These are phyloP conservation scores for Temnothorax nylanderi DNA, from an alignment of 1,140 invertebrate genomes.

Conservation along the genomic window DNA sequence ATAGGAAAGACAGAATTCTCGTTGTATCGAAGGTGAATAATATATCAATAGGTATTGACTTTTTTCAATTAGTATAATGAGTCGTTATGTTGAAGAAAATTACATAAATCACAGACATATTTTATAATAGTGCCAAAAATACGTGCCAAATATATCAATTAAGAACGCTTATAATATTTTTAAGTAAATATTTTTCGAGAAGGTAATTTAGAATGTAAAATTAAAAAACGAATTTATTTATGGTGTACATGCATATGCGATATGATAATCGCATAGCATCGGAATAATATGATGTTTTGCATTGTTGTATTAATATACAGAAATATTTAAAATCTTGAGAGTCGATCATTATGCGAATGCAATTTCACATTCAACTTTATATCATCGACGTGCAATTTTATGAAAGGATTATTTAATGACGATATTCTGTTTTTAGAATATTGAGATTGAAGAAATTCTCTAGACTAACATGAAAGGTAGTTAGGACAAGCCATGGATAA, in stretches of 20 bases:
- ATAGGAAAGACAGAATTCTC: not conserved
- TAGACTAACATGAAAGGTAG: not conserved
- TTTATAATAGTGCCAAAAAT: too few species aligned
- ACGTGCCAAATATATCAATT: not conserved
- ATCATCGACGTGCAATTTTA: not conserved
- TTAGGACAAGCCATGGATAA: too few species aligned
- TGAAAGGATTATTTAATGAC: not conserved
- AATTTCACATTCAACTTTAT: not conserved
- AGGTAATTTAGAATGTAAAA: not conserved
- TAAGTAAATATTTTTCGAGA: not conserved
- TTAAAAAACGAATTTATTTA: not conserved
- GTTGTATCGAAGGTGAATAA: not conserved
- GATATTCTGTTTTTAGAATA: not conserved
- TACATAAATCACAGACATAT: not conserved
- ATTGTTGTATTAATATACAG: not conserved
- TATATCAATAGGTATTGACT: not conserved
- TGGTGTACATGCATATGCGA: too few species aligned
- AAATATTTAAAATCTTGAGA: constrained; percentile 8
- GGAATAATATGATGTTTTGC: not conserved
- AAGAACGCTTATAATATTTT: not conserved
- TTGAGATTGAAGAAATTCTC: not conserved
- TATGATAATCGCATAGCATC: not conserved
- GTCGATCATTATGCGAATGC: not conserved
- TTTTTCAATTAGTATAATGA: not conserved
- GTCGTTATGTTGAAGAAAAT: not conserved